Evolutionary conservation across 2,113 vertebrate genomes (phyloP).

Genomic region (Oncorhynchus clarkii): DNA sequence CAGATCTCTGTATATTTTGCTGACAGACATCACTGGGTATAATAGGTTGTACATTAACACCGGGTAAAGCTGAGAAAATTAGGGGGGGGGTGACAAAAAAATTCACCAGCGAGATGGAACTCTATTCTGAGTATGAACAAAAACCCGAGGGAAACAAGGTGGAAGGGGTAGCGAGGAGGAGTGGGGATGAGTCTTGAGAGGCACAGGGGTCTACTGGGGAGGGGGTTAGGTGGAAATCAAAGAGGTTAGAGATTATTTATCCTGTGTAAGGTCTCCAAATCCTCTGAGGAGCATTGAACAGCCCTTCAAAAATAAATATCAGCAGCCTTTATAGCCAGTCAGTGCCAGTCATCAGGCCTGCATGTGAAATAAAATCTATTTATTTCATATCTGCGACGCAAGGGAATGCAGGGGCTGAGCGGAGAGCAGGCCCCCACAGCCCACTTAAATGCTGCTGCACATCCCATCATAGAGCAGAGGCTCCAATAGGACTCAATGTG

Average conservation of each 20-base stretch:
- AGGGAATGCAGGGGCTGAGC: conserved; percentile 34
- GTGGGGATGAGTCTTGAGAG: not conserved
- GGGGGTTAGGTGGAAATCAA: conserved; percentile 57
- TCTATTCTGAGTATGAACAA: not conserved
- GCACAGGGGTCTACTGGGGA: not conserved
- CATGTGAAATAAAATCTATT: conserved; percentile 75
- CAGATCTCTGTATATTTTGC: conserved; percentile 25
- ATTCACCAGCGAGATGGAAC: not conserved
- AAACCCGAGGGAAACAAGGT: conserved; percentile 22
- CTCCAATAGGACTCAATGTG: conserved; percentile 39
- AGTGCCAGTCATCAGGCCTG: conserved; percentile 70
- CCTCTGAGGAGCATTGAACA: conserved; percentile 59
- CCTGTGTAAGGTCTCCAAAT: conserved; percentile 56
- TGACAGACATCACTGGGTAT: not conserved
- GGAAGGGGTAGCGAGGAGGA: not conserved
- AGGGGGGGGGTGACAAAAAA: too few species aligned
- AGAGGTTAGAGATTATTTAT: conserved; percentile 72
- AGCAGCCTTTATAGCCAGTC: conserved; percentile 65
- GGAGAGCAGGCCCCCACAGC: conserved; percentile 40
- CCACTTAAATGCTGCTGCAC: conserved; percentile 29
- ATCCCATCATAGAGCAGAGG: conserved; percentile 40
- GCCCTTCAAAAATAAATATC: conserved; percentile 71
- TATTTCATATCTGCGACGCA: conserved; percentile 66
- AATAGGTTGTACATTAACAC: conserved; percentile 25
- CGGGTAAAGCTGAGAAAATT: conserved; percentile 22